Evolutionary conservation across 1,140 invertebrate species (phyloP), one percentile per base, ranked within the genome.

Genomic region (Latrodectus geometricus): DNA sequence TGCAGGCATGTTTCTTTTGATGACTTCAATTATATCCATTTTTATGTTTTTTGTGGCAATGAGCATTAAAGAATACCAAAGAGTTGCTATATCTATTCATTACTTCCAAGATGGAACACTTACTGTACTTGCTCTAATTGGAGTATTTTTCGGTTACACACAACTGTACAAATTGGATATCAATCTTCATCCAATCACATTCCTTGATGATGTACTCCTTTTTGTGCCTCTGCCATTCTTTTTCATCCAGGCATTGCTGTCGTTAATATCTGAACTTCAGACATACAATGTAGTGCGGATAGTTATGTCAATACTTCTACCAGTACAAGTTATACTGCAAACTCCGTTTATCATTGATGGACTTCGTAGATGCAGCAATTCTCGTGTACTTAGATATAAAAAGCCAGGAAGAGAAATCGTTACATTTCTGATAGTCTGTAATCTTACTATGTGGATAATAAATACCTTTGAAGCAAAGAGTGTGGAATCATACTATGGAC

Each of bases 381-480:
- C 93, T 9, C 90, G 93, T 68, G 91, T 93, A 87, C 93, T 95
- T 89, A 92, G 94, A 35, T 91, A 92, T 49, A 91, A 90, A 72
- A 96, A 96, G 90, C 95, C 95, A 0, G 96, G 95, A 12, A 91
- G 95, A 15, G 95, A 95, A 88, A 89, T 96, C 0, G 92, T 96
- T 48, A 96, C 95, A 85, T 96, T 96, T 90, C 91, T 96, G 14
- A 92, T 96, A 9, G 94, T 96, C 0, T 95, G 95, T 87, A 96
- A 97, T 90, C 93, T 96, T 4, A 94, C 94, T 8, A 93, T 95
- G 91, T 96, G 95, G 95, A 92, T 96, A 9, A 93, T 94, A 77
- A 93, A 95, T 89, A 96, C 95, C 23, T 96, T 96, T 91, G 95
- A 95, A 87, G 94, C 95, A 87, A 95, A 95, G 91, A 92, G 83